These are phyloP conservation scores for Syngnathus typhle DNA, from an alignment of 2,113 vertebrate species.

Conservation along the genomic window DNA sequence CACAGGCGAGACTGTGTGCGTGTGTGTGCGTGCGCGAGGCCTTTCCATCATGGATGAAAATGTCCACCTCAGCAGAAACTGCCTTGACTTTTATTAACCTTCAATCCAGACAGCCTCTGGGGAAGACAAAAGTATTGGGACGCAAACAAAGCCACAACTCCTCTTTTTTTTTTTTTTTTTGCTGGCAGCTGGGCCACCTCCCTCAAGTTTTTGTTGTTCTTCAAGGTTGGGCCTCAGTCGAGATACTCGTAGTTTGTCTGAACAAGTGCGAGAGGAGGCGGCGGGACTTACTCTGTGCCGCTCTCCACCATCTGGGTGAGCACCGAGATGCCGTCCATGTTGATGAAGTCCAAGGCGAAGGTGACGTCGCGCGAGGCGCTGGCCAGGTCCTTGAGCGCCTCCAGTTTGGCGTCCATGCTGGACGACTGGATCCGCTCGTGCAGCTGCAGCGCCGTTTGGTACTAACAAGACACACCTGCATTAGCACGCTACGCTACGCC, in stretches of 20 bases:
- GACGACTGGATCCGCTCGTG: conserved; percentile 92
- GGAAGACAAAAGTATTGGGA: neutral
- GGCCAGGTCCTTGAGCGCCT: conserved; percentile 92
- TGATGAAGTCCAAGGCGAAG: conserved; percentile 97
- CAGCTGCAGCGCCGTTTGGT: conserved; percentile 85
- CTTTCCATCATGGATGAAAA: conserved; percentile 33
- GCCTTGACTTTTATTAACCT: neutral
- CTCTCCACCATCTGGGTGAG: conserved; percentile 98
- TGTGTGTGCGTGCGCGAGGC: neutral
- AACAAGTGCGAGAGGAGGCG: too few relatives aligned
- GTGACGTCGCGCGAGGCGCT: conserved; percentile 90
- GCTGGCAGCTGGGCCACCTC: too few relatives aligned
- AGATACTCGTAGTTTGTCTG: neutral
- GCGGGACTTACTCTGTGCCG: conserved; percentile 87
- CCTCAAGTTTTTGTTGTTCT: neutral
- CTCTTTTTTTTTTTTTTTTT: too few relatives aligned
- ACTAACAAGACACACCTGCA: conserved; percentile 55
- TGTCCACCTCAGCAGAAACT: conserved; percentile 38
- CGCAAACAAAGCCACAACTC: neutral
- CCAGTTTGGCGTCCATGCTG: conserved; percentile 95
- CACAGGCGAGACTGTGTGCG: too few relatives aligned
- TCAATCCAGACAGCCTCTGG: neutral
- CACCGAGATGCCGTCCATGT: conserved; percentile 92
- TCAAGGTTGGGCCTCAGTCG: neutral
- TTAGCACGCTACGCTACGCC: too few relatives aligned